A percentile compares a stretch with the other conserved stretches of the same genome.
Evolutionary conservation across 2,113 vertebrate genomes (phyloP).

Genomic region (Chiloscyllium plagiosum): DNA sequence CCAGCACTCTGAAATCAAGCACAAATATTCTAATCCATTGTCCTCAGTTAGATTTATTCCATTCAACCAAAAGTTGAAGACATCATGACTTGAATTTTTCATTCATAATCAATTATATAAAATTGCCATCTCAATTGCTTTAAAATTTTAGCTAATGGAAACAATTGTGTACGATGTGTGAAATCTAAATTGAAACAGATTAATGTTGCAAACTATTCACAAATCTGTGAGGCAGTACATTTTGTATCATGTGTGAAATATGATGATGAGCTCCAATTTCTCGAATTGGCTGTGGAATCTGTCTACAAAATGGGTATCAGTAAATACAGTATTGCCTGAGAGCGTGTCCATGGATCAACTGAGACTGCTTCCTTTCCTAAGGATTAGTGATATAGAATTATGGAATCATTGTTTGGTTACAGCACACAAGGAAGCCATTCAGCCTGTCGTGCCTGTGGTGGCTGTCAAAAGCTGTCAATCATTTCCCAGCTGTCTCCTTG

Average conservation of each 20-base stretch:
- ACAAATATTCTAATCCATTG: background rate
- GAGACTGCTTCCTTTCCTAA: background rate
- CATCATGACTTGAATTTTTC: background rate
- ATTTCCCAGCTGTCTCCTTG: no score
- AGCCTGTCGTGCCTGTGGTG: no score
- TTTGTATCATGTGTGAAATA: background rate
- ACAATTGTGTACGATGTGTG: background rate
- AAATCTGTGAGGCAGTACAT: background rate
- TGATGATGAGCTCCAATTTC: background rate
- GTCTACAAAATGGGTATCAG: background rate
- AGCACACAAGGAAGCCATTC: no score
- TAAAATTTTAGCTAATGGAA: background rate
- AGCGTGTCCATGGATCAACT: background rate
- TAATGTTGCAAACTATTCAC: background rate
- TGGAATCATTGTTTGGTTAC: no score
- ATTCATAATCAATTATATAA: background rate
- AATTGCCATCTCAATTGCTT: background rate
- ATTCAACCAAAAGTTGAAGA: background rate
- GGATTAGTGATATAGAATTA: background rate
- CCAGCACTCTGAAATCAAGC: background rate
- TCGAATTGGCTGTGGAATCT: background rate
- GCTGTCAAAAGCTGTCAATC: no score
- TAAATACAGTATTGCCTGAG: background rate
- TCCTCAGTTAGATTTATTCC: background rate
- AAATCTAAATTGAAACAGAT: background rate